Percentiles rank a stretch among this genome's conserved stretches.
Conservation (phyloP, 2,888 invertebrate species). For the Poecilobothrus nobilitatus region DNA sequence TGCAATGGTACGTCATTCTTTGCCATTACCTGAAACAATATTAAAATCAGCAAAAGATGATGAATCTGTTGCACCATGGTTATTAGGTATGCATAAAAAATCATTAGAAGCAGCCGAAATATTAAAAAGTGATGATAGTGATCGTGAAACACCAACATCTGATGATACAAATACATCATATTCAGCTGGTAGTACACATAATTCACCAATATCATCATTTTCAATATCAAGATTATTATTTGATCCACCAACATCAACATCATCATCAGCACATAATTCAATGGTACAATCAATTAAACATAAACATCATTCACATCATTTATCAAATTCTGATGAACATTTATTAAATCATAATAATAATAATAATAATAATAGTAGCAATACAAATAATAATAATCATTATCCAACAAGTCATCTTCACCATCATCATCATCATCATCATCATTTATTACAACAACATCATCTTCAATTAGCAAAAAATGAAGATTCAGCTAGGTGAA, state of each 20-base stretch:
- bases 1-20: constrained; percentile 98
- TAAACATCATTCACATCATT: neutral
- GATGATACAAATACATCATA: constrained; percentile 52
- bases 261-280: neutral
- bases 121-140: constrained; percentile 71
- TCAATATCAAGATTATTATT: constrained; percentile 42
- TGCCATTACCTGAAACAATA: constrained; percentile 97
- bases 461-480: neutral
- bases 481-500: constrained; percentile 5
- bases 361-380: constrained; percentile 4
- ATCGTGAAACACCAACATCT: constrained; percentile 53
- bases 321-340: neutral
- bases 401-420: constrained; percentile 2
- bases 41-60: constrained; percentile 95
- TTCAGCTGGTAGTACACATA: constrained; percentile 43
- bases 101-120: constrained; percentile 95
- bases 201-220: constrained; percentile 44
- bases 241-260: constrained; percentile 31
- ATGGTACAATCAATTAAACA: neutral
- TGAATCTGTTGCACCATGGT: constrained; percentile 96
- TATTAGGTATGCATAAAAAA: constrained; percentile 95
- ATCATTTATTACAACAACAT: constrained; percentile 2
- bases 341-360: constrained; percentile 2
- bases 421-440: constrained; percentile 9
- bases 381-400: neutral